phyloP scores from a whole-genome alignment of 2,797 vertebrate species.

The Argya squamiceps region DNA sequence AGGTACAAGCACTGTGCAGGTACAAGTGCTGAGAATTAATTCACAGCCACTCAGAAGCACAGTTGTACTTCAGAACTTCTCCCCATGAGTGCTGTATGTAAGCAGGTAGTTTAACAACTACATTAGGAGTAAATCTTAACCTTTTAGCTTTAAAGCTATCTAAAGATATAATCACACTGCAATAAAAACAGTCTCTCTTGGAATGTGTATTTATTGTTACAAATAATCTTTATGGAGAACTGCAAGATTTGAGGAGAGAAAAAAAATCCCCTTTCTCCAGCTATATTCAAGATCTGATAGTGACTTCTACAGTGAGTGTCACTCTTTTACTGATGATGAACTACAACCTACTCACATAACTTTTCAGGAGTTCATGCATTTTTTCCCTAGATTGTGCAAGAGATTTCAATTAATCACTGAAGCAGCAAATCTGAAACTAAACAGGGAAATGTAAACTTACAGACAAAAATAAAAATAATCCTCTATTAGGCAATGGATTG shows the following conservation, averaged over 20 bases:
- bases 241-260: neutral
- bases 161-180: neutral
- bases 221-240: neutral
- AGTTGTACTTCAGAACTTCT: neutral
- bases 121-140: neutral
- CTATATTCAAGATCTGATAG: neutral
- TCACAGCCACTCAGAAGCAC: neutral
- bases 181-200: neutral
- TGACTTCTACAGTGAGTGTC: neutral
- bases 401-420: neutral
- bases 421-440: neutral
- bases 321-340: neutral
- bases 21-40: neutral
- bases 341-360: neutral
- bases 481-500: neutral
- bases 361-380: neutral
- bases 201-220: neutral
- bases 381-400: neutral
- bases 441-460: neutral
- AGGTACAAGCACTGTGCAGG: neutral
- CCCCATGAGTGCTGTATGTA: neutral
- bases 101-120: neutral
- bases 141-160: constrained; percentile 1
- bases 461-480: neutral
- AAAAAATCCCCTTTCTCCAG: neutral